These are phyloP conservation scores for Tringa solitaria DNA, from an alignment of 2,113 vertebrate species.

Conservation along the genomic window DNA sequence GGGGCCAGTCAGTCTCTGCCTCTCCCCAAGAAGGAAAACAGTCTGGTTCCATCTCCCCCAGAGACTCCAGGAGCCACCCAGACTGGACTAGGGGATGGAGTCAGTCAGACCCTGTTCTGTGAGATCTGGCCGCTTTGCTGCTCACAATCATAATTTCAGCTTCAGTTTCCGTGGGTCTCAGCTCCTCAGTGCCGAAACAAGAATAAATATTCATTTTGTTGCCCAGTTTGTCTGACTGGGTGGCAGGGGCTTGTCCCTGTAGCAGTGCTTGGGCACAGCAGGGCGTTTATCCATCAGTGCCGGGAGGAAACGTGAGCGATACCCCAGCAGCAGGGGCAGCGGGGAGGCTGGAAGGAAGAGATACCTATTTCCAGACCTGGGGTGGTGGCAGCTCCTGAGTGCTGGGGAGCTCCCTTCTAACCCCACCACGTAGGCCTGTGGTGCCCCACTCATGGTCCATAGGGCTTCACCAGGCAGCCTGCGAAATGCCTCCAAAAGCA, in stretches of 20 bases:
- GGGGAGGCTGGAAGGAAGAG: neutral
- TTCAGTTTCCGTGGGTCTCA: neutral
- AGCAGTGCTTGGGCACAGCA: neutral
- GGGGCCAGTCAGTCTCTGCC: neutral
- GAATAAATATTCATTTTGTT: neutral
- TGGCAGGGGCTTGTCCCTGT: neutral
- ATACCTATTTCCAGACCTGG: neutral
- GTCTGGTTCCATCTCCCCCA: neutral
- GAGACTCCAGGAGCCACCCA: neutral
- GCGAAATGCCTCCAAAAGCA: neutral
- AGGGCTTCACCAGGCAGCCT: neutral
- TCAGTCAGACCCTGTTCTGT: neutral
- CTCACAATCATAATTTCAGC: neutral
- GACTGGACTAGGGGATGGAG: neutral
- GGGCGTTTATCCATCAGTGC: neutral
- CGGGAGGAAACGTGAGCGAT: neutral
- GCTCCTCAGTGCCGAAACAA: neutral
- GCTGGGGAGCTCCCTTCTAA: neutral
- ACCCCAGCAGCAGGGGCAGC: neutral
- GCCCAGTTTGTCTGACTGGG: fast-evolving
- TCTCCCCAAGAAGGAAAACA: neutral
- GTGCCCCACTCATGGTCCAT: neutral
- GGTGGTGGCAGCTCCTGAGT: neutral
- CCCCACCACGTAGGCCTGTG: fast-evolving
- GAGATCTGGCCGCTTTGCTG: neutral